Base-by-base conservation (phyloP, 2,797 vertebrate genomes). In the Tinamus major region DNA sequence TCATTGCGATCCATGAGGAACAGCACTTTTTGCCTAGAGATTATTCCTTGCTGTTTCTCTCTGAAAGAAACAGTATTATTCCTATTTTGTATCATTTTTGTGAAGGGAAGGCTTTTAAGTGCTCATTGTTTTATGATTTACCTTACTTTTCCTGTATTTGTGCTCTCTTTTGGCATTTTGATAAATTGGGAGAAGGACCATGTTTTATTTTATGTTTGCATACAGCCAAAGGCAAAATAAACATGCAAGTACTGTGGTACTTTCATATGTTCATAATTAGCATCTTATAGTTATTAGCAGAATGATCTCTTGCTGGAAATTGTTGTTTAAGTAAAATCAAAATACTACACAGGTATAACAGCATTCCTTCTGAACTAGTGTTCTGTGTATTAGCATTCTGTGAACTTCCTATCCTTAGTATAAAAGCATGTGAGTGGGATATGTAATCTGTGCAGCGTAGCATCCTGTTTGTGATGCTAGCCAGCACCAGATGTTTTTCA, bases 401-500 rank as follows among this genome's bases (percentile, higher is more conserved):
- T 9, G 23, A 88, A 79, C n/a, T 91, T 88, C 86, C 79, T 90
- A 44, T 81, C 42, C 8, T 10, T 84, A 61, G 39, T 72, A 72
- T 84, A 86, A 89, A 93, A 86, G 5, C n/a, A 61, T 42, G 70
- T 23, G 70, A 79, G 84, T 85, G 48, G 79, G 75, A 92, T 68
- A 21, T 89, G 55, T 70, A 89, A 78, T 76, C 70, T 81, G 20
- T 79, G 67, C 81, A 91, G 79, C 0, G 1, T 41, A 88, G 85
- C 58, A 95, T 92, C 85, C 89, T 91, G 94, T 77, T 79, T 0
- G 0, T 81, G 77, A 86, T 49, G 39, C 46, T 61, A 85, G 91
- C 77, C 85, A 96, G 89, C 51, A 90, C 74, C 92, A 93, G 77
- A 93, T 93, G 74, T 93, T 95, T 93, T 59, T 81, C 35, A 84